Evolutionary conservation across 2,797 vertebrate genomes (phyloP).

Genomic region (Astyanax mexicanus): DNA sequence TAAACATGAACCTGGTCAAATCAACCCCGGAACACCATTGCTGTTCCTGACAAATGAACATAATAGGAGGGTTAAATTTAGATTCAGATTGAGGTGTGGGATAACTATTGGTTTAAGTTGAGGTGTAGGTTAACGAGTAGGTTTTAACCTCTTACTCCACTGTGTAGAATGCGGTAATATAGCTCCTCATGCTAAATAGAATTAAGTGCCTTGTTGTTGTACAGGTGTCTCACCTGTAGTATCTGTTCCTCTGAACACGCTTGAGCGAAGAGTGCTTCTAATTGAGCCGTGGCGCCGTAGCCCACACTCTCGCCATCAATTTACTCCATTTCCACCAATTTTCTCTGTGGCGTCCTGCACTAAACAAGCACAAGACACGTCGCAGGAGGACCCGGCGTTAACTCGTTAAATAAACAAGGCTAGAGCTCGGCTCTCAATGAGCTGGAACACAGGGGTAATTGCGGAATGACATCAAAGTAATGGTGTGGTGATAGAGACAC

Average conservation of each 20-base stretch:
- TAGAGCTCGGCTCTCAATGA: slow-evolving; percentile 30
- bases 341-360: slow-evolving; percentile 5
- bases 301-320: not conserved
- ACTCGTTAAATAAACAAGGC: slow-evolving; percentile 52
- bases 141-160: too few relatives aligned
- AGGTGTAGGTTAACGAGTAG: too few relatives aligned
- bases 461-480: slow-evolving; percentile 58
- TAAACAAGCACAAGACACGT: slow-evolving; percentile 21
- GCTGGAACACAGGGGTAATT: slow-evolving; percentile 51
- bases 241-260: not conserved
- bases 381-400: slow-evolving; percentile 23
- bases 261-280: not conserved
- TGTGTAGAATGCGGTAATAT: too few relatives aligned
- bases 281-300: not conserved
- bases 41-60: too few relatives aligned
- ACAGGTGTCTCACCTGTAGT: not conserved
- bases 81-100: too few relatives aligned
- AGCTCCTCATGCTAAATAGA: too few relatives aligned
- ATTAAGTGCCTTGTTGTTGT: not conserved
- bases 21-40: too few relatives aligned
- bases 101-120: too few relatives aligned
- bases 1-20: too few relatives aligned
- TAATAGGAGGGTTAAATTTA: too few relatives aligned
- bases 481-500: slow-evolving; percentile 49
- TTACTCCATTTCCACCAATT: not conserved